Evolutionary conservation across 2,113 vertebrate species (phyloP).

Genomic region (Suricata suricatta): DNA sequence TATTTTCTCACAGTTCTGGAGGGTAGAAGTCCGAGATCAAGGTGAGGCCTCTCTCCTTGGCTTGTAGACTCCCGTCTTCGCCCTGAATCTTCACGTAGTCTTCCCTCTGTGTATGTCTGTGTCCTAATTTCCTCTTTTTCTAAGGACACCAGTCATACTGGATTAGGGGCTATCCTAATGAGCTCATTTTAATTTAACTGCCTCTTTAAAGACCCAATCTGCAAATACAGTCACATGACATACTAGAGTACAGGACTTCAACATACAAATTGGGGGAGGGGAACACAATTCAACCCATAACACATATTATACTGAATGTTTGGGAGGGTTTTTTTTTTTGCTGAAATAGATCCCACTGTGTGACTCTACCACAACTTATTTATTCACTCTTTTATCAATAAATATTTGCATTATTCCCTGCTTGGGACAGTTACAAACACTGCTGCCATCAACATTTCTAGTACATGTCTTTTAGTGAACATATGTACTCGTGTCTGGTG

Average conservation of each 20-base stretch:
- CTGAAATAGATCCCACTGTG: neutral
- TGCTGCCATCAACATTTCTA: neutral
- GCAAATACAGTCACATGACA: neutral
- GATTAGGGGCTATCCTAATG: neutral
- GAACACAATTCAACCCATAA: neutral
- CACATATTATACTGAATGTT: neutral
- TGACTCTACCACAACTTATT: neutral
- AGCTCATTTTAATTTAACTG: neutral
- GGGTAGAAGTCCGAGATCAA: neutral
- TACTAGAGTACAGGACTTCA: neutral
- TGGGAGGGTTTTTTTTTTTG: neutral
- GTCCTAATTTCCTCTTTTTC: neutral
- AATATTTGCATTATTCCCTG: neutral
- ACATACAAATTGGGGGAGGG: neutral
- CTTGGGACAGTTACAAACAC: neutral
- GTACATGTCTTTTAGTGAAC: neutral
- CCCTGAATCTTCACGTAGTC: neutral
- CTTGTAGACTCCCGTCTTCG: neutral
- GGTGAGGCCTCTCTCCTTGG: neutral
- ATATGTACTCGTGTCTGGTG: neutral
- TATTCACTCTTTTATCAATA: neutral
- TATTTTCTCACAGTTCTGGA: neutral
- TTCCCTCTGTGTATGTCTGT: neutral
- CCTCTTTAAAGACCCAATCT: conserved; percentile 11
- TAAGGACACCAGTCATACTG: neutral